Percentiles rank a stretch among this genome's conserved stretches.
phyloP scores from a whole-genome alignment of 2,797 vertebrate genomes.

The Caiman crocodilus region DNA sequence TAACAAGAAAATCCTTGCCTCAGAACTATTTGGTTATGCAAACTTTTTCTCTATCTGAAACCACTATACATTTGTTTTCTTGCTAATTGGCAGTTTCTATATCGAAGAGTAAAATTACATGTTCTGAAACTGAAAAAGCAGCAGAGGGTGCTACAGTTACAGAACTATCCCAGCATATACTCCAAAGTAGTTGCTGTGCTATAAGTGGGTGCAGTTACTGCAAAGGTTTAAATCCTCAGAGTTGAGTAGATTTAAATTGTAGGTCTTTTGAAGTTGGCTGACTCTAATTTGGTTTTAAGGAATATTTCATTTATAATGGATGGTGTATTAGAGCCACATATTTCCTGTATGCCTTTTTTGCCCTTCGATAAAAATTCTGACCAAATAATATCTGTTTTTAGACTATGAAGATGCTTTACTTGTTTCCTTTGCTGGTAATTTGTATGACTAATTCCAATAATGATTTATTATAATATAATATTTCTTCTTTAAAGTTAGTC shows the following conservation, averaged over 20 bases:
- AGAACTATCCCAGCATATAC: conserved; percentile 41
- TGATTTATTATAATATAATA: neutral
- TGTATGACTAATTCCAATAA: neutral
- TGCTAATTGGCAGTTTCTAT: neutral
- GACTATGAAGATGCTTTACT: neutral
- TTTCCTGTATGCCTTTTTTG: neutral
- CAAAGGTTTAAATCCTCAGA: neutral
- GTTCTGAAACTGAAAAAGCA: conserved; percentile 69
- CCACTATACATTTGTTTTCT: neutral
- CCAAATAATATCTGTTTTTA: neutral
- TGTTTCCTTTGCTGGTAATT: neutral
- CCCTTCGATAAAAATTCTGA: neutral
- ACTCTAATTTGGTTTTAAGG: neutral
- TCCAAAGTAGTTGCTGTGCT: neutral
- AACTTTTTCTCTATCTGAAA: neutral
- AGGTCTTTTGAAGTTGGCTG: neutral
- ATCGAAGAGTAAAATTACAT: neutral
- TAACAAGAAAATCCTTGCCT: too few relatives aligned
- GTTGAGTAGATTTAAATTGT: neutral
- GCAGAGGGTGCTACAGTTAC: conserved; percentile 83
- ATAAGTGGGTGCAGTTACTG: neutral
- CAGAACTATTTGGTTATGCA: neutral
- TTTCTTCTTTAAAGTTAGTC: neutral
- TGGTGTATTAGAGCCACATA: neutral
- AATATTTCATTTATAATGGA: neutral